Evolutionary conservation across 2,888 invertebrate genomes (phyloP).

Genomic region (Mythimna impura): DNA sequence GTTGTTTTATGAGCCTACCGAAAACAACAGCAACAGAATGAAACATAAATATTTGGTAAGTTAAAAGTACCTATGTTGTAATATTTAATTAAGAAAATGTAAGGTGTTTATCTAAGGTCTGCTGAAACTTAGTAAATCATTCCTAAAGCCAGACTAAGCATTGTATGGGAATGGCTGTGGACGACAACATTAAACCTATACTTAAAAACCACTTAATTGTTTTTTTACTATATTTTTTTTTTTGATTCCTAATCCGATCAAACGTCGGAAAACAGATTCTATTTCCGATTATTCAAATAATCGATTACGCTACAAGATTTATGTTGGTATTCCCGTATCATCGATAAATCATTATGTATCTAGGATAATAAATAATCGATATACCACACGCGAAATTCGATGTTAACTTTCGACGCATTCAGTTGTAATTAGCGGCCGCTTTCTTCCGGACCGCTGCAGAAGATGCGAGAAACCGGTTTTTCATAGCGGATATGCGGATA

Average conservation of each 20-base stretch:
- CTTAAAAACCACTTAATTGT: background rate
- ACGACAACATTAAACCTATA: too few species aligned
- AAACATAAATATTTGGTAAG: too few species aligned
- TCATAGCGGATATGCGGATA: constrained; percentile 34
- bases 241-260: background rate
- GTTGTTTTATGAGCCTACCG: too few species aligned
- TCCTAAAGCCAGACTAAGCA: background rate
- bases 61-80: too few species aligned
- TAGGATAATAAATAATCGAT: constrained; percentile 58
- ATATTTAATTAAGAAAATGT: background rate
- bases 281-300: constrained; percentile 30
- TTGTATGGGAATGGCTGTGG: too few species aligned
- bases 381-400: constrained; percentile 53
- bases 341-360: constrained; percentile 54
- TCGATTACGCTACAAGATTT: constrained; percentile 31
- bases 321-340: constrained; percentile 14
- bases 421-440: constrained; percentile 53
- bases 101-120: background rate
- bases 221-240: too few species aligned
- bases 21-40: too few species aligned
- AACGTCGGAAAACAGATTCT: constrained; percentile 7
- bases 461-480: constrained; percentile 39
- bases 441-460: constrained; percentile 56
- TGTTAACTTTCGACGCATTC: constrained; percentile 51
- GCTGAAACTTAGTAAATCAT: background rate